Evolutionary conservation across 2,113 vertebrate genomes (phyloP).

Genomic region (Hemichromis elongatus): DNA sequence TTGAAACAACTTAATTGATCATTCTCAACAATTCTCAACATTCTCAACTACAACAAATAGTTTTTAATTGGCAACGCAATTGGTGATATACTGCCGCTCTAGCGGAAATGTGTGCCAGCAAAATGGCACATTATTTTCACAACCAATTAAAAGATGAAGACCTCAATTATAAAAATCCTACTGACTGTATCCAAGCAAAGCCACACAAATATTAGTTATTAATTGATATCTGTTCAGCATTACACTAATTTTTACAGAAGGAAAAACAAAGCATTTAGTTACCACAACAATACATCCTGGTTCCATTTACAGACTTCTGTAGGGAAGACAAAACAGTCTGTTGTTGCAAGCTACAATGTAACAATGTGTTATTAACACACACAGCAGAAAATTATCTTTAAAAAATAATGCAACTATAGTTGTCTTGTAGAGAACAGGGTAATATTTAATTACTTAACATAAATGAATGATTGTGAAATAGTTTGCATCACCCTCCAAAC

Average conservation of each 20-base stretch:
- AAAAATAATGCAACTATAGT: background rate
- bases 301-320: conserved; percentile 43
- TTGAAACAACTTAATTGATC: background rate
- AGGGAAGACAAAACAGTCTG: background rate
- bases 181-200: conserved; percentile 74
- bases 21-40: conserved; percentile 21
- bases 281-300: conserved; percentile 48
- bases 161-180: conserved; percentile 65
- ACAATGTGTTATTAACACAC: background rate
- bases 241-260: conserved; percentile 47
- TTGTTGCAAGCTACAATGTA: background rate
- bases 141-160: conserved; percentile 77
- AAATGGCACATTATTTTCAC: conserved; percentile 55
- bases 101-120: conserved; percentile 30
- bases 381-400: background rate
- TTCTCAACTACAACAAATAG: conserved; percentile 18
- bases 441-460: background rate
- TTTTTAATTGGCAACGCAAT: conserved; percentile 33
- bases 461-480: background rate
- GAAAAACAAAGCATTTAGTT: conserved; percentile 53
- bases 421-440: background rate
- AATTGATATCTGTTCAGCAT: conserved; percentile 73
- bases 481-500: background rate
- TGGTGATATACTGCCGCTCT: conserved; percentile 18
- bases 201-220: conserved; percentile 70